Conservation (phyloP, 2,797 vertebrate species). For the Gallinago stenura region DNA sequence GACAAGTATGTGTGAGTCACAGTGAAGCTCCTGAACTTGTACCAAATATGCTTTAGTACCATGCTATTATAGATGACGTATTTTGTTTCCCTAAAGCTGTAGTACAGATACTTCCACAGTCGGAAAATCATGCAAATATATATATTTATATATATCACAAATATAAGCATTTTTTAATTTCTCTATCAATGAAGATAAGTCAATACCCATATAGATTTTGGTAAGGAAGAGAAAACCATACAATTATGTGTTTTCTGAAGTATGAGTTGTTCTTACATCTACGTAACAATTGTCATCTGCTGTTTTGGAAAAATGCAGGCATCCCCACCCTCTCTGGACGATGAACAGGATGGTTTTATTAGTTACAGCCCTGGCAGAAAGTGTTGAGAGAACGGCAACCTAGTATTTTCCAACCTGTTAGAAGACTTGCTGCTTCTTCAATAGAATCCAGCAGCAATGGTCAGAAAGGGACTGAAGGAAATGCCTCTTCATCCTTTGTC, state of each 20-base stretch:
- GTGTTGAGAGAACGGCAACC: not conserved
- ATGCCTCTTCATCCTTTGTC: not conserved
- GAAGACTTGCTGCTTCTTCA: not conserved
- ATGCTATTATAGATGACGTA: not conserved
- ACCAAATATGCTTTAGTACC: not conserved
- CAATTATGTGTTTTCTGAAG: not conserved
- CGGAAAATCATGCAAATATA: too few relatives aligned
- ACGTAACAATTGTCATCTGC: not conserved
- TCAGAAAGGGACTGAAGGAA: not conserved
- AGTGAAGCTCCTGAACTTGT: not conserved
- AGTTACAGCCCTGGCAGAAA: not conserved
- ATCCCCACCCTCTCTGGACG: not conserved
- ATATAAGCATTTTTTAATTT: not conserved
- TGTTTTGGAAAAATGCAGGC: not conserved
- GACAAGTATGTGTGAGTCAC: not conserved
- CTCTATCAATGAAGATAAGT: not conserved
- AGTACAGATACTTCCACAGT: not conserved
- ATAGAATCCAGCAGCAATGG: not conserved
- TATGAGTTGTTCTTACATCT: not conserved
- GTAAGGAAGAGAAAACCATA: not conserved
- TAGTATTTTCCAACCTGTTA: not conserved
- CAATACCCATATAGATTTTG: not conserved
- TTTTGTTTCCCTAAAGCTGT: not conserved
- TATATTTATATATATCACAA: not conserved
- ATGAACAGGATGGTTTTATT: not conserved